Evolutionary conservation across 2,113 vertebrate genomes (phyloP).

Genomic region (Merops nubicus): DNA sequence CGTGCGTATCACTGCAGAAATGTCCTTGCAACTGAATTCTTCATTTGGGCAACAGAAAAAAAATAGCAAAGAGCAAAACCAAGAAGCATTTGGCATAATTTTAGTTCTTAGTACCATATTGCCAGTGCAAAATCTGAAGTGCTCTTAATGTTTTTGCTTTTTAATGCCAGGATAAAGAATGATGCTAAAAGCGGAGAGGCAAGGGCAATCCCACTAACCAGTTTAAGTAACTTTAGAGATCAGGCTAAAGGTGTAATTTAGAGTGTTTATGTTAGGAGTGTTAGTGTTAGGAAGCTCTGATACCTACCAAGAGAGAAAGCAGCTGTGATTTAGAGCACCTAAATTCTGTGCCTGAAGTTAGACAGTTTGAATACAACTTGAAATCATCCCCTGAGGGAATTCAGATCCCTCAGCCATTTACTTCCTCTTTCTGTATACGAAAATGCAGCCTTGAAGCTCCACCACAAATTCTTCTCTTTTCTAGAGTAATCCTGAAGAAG

Average conservation of each 20-base stretch:
- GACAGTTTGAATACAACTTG: not conserved
- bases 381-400: not conserved
- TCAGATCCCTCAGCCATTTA: not conserved
- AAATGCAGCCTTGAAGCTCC: not conserved
- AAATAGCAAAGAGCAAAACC: not conserved
- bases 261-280: not conserved
- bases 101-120: conserved; percentile 24
- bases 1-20: not conserved
- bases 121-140: not conserved
- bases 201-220: not conserved
- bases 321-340: not conserved
- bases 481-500: not conserved
- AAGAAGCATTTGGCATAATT: not conserved
- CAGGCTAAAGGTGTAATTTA: not conserved
- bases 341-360: not conserved
- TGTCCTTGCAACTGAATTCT: conserved; percentile 15
- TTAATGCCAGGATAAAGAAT: not conserved
- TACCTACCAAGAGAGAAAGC: not conserved
- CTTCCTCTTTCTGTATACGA: not conserved
- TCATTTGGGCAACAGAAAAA: not conserved
- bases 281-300: not conserved
- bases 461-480: not conserved
- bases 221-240: not conserved
- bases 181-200: not conserved
- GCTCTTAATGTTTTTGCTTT: not conserved